Conservation (phyloP, 2,888 invertebrate genomes). For the Eupeodes latifasciatus region DNA sequence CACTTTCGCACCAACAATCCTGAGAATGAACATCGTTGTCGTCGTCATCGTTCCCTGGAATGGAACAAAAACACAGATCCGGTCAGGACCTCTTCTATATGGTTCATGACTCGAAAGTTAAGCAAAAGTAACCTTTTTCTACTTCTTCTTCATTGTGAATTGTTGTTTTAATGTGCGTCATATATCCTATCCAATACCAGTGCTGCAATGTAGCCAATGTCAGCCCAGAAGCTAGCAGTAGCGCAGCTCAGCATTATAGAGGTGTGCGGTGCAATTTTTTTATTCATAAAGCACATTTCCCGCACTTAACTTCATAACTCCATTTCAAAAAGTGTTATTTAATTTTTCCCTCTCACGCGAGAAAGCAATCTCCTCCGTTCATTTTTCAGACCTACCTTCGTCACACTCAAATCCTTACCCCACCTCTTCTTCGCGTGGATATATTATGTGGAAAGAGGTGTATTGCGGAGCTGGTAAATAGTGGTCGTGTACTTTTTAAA, state of each 20-base stretch:
- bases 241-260: too few species aligned
- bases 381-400: not conserved
- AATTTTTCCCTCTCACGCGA: constrained; percentile 68
- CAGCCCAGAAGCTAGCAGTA: too few species aligned
- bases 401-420: too few species aligned
- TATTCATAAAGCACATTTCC: constrained; percentile 68
- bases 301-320: constrained; percentile 66
- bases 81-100: constrained; percentile 1
- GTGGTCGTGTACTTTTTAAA: not conserved
- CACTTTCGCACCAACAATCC: constrained; percentile 60
- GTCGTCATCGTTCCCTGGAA: not conserved
- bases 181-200: constrained; percentile 3
- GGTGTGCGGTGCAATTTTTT: constrained; percentile 54
- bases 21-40: constrained; percentile 1
- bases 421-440: too few species aligned
- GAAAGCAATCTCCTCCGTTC: constrained; percentile 5
- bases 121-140: constrained; percentile 4
- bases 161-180: constrained; percentile 43
- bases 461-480: constrained; percentile 25
- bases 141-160: not conserved
- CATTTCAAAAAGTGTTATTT: constrained; percentile 55
- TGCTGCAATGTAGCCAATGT: too few species aligned
- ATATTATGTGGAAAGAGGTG: not conserved
- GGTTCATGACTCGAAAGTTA: constrained; percentile 1
- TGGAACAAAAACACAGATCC: not conserved